Evolutionary conservation across 1,140 invertebrate species (phyloP).

Genomic region (Bombus balteatus): DNA sequence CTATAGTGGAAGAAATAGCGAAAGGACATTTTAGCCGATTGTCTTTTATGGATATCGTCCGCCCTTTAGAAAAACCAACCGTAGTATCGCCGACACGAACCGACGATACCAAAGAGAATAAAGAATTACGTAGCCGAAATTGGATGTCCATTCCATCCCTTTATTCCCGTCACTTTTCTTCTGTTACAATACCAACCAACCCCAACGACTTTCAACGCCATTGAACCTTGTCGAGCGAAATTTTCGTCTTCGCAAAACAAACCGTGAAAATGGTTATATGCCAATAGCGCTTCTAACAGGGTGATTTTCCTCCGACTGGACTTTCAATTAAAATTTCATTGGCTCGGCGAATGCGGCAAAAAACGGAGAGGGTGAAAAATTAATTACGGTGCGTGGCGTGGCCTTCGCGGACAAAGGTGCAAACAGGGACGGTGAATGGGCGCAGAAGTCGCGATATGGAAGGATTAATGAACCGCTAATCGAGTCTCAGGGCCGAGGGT

Average conservation of each 20-base stretch:
- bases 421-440: not conserved
- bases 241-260: not conserved
- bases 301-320: not conserved
- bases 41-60: not conserved
- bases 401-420: not conserved
- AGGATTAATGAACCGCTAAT: constrained; percentile 37
- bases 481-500: constrained; percentile 10
- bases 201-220: not conserved
- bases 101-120: not conserved
- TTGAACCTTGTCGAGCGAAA: not conserved
- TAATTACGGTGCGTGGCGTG: not conserved
- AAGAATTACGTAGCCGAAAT: not conserved
- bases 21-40: not conserved
- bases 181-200: not conserved
- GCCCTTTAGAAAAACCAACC: not conserved
- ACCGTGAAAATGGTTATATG: not conserved
- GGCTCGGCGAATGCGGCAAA: no score
- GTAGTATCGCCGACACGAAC: not conserved
- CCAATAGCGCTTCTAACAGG: not conserved
- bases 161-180: not conserved
- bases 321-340: constrained; percentile 27
- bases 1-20: not conserved
- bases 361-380: constrained; percentile 1
- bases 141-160: not conserved
- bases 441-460: constrained; percentile 12